Conservation (phyloP, 2,888 invertebrate species). For the Scelioninae gen. 1 region DNA sequence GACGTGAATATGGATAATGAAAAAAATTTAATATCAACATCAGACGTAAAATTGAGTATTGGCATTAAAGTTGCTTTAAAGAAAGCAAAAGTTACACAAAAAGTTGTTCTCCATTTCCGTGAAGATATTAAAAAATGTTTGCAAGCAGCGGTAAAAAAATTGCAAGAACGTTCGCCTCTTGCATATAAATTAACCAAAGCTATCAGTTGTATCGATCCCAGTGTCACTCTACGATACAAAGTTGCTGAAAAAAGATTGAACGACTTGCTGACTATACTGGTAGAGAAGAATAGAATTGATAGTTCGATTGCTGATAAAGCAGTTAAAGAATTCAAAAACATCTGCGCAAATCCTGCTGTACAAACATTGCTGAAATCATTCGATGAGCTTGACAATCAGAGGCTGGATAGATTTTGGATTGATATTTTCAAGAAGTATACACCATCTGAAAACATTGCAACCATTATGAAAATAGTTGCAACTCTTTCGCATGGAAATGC, state of each 20-base stretch:
- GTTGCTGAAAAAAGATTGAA: constrained; percentile 32
- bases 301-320: constrained; percentile 38
- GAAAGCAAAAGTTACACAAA: constrained; percentile 30
- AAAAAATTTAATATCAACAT: constrained; percentile 37
- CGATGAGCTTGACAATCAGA: constrained; percentile 18
- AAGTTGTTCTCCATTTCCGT: constrained; percentile 29
- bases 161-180: constrained; percentile 44
- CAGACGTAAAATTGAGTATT: constrained; percentile 39
- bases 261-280: constrained; percentile 24
- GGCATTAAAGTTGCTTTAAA: constrained; percentile 36
- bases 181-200: constrained; percentile 33
- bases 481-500: constrained; percentile 73
- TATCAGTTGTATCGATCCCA: constrained; percentile 41
- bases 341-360: constrained; percentile 23
- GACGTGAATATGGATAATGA: constrained; percentile 21
- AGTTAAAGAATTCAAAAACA: constrained; percentile 23
- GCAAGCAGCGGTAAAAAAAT: constrained; percentile 21
- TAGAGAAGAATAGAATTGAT: constrained; percentile 35
- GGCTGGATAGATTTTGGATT: constrained; percentile 53
- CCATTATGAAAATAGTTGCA: constrained; percentile 61
- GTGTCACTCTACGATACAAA: constrained; percentile 16
- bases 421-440: constrained; percentile 20
- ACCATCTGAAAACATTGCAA: constrained; percentile 44
- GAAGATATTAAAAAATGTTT: constrained; percentile 28
- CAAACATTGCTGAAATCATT: constrained; percentile 18